Conservation (phyloP, 92 coral and sea anemone species). For the Porites divaricata region DNA sequence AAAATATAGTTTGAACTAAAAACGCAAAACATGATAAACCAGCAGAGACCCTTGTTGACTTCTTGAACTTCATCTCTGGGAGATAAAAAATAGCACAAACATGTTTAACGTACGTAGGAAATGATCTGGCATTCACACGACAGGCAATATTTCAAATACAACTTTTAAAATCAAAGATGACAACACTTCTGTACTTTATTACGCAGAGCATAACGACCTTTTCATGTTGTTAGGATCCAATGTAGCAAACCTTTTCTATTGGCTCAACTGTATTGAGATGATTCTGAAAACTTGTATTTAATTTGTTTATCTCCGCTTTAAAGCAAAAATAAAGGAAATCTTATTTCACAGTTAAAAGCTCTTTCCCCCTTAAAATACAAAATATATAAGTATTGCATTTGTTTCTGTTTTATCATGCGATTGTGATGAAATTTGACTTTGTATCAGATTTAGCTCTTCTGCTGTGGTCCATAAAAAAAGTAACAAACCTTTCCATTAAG, state of each 20-base stretch:
- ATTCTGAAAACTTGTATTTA: not conserved
- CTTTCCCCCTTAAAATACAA: not conserved
- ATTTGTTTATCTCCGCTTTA: constrained; percentile 16
- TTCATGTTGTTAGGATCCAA: constrained; percentile 18
- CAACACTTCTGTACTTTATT: not conserved
- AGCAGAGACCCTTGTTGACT: not conserved
- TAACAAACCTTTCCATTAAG: not conserved
- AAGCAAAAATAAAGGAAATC: not conserved
- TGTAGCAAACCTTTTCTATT: constrained; percentile 1
- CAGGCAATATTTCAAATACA: not conserved
- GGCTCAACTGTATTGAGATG: constrained; percentile 4
- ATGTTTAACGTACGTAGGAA: not conserved
- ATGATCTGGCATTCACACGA: constrained; percentile 27
- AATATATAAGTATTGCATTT: too few species aligned
- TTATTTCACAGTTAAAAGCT: not conserved
- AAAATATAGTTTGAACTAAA: constrained; percentile 4
- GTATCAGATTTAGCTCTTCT: not conserved
- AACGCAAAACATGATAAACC: not conserved
- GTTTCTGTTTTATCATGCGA: not conserved
- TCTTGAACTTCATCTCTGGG: constrained; percentile 21
- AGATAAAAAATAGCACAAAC: constrained; percentile 12
- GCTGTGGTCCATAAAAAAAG: not conserved
- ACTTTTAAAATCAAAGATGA: constrained; percentile 7
- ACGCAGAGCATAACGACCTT: not conserved
- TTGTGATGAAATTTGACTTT: not conserved